Conservation (phyloP, 2,113 vertebrate genomes). For the Arizona elegans region DNA sequence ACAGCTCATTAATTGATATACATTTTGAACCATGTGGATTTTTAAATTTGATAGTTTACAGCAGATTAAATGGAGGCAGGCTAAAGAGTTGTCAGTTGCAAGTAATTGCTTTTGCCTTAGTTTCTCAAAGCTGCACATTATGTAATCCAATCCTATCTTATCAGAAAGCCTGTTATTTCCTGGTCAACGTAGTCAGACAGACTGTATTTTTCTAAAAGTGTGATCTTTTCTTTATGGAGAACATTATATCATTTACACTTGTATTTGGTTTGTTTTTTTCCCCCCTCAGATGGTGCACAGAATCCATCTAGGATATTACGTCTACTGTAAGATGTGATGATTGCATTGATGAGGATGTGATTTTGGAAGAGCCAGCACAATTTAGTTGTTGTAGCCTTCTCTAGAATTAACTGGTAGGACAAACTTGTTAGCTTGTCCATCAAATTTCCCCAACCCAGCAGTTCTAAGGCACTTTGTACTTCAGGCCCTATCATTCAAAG, state of each 20-base stretch:
- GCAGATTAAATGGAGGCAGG: not conserved
- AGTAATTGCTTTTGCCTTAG: not conserved
- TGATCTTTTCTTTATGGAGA: not conserved
- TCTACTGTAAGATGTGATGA: not conserved
- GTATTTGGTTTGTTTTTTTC: too few species aligned
- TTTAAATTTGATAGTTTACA: not conserved
- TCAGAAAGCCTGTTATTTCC: not conserved
- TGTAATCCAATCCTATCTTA: not conserved
- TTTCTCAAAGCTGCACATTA: not conserved
- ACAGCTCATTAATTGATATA: not conserved
- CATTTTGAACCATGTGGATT: not conserved
- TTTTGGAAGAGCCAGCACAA: not conserved
- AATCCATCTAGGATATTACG: not conserved
- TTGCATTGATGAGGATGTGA: accelerated
- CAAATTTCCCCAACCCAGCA: not conserved
- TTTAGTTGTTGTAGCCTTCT: not conserved
- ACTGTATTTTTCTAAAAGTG: not conserved
- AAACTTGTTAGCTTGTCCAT: not conserved
- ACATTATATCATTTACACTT: not conserved
- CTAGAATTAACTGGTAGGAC: not conserved
- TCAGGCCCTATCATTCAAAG: not conserved
- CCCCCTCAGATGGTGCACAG: not conserved
- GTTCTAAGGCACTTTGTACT: not conserved
- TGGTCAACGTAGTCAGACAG: not conserved
- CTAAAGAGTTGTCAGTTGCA: not conserved